A percentile compares a stretch with the other conserved stretches of the same genome.
phyloP scores from a whole-genome alignment of 1,140 invertebrate species.

The Triops longicaudatus region DNA sequence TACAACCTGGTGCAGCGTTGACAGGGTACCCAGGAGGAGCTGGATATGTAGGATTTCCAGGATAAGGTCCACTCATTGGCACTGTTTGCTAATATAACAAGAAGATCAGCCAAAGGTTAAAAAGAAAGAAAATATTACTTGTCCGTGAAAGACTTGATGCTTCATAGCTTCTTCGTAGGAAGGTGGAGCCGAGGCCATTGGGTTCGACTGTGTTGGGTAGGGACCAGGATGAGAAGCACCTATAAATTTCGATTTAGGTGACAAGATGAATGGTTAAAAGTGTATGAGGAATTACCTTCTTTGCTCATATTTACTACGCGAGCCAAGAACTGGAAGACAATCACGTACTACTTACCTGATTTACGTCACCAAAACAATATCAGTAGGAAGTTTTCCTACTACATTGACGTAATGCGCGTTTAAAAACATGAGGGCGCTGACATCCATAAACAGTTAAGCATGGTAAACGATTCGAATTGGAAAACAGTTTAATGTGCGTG shows the following conservation, averaged over 20 bases:
- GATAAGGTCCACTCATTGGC: not conserved
- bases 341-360: no score
- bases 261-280: not conserved
- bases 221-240: not conserved
- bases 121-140: not conserved
- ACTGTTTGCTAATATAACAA: not conserved
- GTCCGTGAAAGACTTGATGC: not conserved
- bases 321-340: no score
- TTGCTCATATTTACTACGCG: not conserved
- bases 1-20: not conserved
- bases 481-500: no score
- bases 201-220: not conserved
- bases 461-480: no score
- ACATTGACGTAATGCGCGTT: no score
- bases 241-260: not conserved
- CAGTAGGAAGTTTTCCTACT: no score
- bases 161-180: conserved; percentile 1
- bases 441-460: no score
- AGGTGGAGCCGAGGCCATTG: not conserved
- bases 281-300: not conserved
- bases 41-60: not conserved
- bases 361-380: no score
- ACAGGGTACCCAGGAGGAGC: not conserved
- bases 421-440: no score
- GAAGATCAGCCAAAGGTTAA: not conserved